Conservation (phyloP, 2,888 invertebrate species). For the Keiferia lycopersicella region DNA sequence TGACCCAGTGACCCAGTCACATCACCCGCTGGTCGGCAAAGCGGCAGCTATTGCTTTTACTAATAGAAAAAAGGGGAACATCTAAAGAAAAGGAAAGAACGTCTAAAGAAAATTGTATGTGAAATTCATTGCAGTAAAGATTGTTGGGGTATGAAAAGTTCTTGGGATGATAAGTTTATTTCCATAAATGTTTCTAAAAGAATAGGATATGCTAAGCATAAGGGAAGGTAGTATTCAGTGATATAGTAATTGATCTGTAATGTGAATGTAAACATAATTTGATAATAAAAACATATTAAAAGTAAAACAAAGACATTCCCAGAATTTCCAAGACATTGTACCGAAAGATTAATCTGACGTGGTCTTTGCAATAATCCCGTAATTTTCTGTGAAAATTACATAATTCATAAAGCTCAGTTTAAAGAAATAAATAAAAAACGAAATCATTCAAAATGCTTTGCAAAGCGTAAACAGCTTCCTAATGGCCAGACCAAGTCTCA, state of each 20-base stretch:
- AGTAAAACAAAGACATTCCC: constrained; percentile 37
- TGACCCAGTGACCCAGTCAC: constrained; percentile 56
- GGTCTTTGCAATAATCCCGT: constrained; percentile 19
- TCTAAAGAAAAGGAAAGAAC: constrained; percentile 45
- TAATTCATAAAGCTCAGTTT: background rate
- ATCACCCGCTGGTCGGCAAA: constrained; percentile 69
- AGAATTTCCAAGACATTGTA: constrained; percentile 21
- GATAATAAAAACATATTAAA: constrained; percentile 30
- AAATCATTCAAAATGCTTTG: constrained; percentile 72
- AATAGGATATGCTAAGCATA: constrained; percentile 6
- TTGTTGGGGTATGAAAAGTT: background rate
- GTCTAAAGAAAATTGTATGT: constrained; percentile 47
- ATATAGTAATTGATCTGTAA: background rate
- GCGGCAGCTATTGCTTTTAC: constrained; percentile 57
- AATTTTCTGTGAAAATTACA: constrained; percentile 20
- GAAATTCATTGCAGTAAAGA: constrained; percentile 34
- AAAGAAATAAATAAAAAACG: constrained; percentile 48
- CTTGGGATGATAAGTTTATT: background rate
- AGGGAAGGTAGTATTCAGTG: background rate
- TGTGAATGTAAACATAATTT: constrained; percentile 37
- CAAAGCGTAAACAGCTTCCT: constrained; percentile 80
- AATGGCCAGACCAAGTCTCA: constrained; percentile 83
- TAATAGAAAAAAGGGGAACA: constrained; percentile 42
- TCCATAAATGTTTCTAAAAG: background rate
- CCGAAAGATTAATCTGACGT: constrained; percentile 22